phyloP scores from a whole-genome alignment of 2,113 vertebrate genomes.

The Poecile atricapillus region DNA sequence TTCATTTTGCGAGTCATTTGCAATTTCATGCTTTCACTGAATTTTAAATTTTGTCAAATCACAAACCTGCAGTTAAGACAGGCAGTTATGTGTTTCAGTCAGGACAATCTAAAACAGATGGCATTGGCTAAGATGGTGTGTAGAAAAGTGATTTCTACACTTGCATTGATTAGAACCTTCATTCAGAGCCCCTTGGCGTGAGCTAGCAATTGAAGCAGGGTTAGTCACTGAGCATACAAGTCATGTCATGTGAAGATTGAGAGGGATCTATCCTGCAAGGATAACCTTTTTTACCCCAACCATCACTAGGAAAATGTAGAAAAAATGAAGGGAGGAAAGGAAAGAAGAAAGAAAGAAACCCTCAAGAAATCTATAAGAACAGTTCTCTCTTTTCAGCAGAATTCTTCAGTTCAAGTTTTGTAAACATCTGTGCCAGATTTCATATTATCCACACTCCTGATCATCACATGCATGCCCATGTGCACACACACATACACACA shows the following conservation, averaged over 20 bases:
- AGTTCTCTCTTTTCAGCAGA: neutral
- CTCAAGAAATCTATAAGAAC: neutral
- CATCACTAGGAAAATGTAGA: neutral
- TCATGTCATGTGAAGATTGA: slow-evolving; percentile 42
- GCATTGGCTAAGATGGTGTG: neutral
- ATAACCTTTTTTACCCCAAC: slow-evolving; percentile 9
- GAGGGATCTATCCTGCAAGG: neutral
- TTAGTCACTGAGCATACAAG: neutral
- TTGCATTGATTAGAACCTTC: neutral
- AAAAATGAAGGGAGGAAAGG: neutral
- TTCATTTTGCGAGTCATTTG: neutral
- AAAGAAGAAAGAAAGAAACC: neutral
- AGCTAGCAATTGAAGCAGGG: neutral
- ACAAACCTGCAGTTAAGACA: neutral
- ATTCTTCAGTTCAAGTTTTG: neutral
- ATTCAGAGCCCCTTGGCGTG: neutral
- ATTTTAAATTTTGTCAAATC: slow-evolving; percentile 32
- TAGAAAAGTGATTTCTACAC: neutral
- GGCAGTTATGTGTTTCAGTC: neutral
- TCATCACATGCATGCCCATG: neutral
- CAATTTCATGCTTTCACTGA: slow-evolving; percentile 12
- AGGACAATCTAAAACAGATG: neutral
- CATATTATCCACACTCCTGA: neutral
- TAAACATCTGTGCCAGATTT: neutral
- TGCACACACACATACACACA: neutral